Percentiles rank a stretch among this genome's conserved stretches.
These are phyloP conservation scores for Acleris literana DNA, from an alignment of 2,888 invertebrate genomes.

Conservation along the genomic window DNA sequence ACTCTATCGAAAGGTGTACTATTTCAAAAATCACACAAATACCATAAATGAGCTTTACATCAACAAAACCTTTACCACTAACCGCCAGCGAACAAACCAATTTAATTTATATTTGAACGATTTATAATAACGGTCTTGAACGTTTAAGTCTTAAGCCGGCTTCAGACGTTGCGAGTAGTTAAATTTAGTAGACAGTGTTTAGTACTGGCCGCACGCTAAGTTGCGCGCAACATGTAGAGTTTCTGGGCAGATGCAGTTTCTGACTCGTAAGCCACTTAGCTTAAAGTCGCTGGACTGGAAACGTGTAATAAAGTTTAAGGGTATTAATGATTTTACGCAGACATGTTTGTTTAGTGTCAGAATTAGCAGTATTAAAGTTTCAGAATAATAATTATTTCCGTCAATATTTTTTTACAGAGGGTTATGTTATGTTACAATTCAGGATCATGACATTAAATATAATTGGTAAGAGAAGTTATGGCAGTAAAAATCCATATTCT, in stretches of 20 bases:
- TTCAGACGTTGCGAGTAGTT: constrained; percentile 14
- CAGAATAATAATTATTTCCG: no score
- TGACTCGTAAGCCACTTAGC: constrained; percentile 22
- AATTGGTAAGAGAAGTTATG: no score
- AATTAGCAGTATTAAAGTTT: background rate
- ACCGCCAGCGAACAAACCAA: background rate
- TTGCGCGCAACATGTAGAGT: constrained; percentile 12
- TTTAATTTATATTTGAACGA: constrained; percentile 12
- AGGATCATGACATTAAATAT: no score
- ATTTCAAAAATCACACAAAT: no score
- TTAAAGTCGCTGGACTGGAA: constrained; percentile 8
- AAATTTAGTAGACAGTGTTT: constrained; percentile 14
- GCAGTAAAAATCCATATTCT: no score
- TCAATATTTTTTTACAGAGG: no score
- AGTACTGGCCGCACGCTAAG: constrained; percentile 19
- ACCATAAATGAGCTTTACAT: no score
- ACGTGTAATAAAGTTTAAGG: background rate
- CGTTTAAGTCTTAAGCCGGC: constrained; percentile 11
- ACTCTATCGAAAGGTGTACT: no score
- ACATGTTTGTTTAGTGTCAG: constrained; percentile 5
- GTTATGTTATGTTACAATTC: no score
- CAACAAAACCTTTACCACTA: no score
- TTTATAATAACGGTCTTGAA: constrained; percentile 11
- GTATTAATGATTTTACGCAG: background rate
- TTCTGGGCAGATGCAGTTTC: constrained; percentile 16